A percentile compares a stretch with the other conserved stretches of the same genome.
Conservation (phyloP, 2,113 vertebrate species). For the Hemiprocne comata region DNA sequence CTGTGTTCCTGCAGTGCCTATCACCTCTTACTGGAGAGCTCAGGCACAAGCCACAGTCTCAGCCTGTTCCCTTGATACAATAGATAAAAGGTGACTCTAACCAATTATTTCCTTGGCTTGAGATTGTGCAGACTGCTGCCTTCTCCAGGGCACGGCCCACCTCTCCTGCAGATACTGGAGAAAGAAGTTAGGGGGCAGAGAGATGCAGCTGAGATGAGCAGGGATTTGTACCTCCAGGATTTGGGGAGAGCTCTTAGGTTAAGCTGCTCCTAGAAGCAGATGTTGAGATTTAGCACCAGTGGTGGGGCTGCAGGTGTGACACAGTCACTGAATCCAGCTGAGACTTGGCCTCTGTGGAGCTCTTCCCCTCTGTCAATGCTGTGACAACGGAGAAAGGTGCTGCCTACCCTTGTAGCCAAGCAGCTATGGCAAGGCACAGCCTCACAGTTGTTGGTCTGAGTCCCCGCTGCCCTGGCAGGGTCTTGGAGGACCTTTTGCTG, state of each 20-base stretch:
- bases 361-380: neutral
- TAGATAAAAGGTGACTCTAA: neutral
- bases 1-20: neutral
- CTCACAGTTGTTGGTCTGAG: accelerated
- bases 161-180: neutral
- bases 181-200: neutral
- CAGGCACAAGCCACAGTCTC: accelerated
- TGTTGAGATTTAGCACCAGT: neutral
- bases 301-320: neutral
- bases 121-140: neutral
- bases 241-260: neutral
- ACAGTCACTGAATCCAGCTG: accelerated
- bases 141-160: neutral
- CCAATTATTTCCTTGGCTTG: neutral
- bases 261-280: neutral
- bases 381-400: neutral
- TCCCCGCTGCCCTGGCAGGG: accelerated
- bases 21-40: neutral
- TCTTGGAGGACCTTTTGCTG: neutral
- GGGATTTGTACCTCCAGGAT: neutral
- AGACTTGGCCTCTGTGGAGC: neutral
- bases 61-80: accelerated
- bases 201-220: neutral
- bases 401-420: accelerated
- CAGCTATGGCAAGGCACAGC: accelerated